phyloP scores from a whole-genome alignment of 2,888 invertebrate genomes.

The Pyrrhia umbra region DNA sequence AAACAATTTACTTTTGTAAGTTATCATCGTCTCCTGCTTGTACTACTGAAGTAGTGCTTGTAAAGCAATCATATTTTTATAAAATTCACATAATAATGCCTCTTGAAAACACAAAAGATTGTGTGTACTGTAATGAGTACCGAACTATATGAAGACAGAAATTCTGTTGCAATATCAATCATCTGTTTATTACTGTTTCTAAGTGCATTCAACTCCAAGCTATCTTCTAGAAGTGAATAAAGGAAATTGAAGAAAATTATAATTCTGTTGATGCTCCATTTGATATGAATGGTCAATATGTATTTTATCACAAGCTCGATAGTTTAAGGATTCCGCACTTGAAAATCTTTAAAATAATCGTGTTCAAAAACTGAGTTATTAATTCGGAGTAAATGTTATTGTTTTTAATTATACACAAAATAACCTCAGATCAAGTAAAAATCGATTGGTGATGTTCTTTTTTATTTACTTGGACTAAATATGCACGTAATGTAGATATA shows the following conservation, averaged over 20 bases:
- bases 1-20: conserved; percentile 11
- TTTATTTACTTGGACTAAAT: conserved; percentile 37
- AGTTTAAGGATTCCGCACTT: conserved; percentile 4
- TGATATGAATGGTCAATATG: not conserved
- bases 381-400: conserved; percentile 7
- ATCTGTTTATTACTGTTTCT: not conserved
- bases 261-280: not conserved
- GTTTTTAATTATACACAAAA: conserved; percentile 20
- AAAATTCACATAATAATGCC: conserved; percentile 3
- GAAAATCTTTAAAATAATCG: conserved; percentile 12
- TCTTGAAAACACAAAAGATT: not conserved
- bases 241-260: not conserved
- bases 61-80: conserved; percentile 12
- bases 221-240: not conserved
- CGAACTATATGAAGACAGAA: not conserved
- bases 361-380: conserved; percentile 8
- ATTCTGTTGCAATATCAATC: not conserved
- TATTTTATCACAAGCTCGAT: conserved; percentile 27
- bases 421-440: conserved; percentile 9
- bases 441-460: conserved; percentile 21
- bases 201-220: not conserved
- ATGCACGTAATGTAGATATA: conserved; percentile 58
- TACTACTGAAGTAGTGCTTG: conserved; percentile 4
- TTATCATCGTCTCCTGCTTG: not conserved
- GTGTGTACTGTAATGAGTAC: not conserved